Evolutionary conservation across 2,797 vertebrate genomes (phyloP).

Genomic region (Hippocampus kuda): DNA sequence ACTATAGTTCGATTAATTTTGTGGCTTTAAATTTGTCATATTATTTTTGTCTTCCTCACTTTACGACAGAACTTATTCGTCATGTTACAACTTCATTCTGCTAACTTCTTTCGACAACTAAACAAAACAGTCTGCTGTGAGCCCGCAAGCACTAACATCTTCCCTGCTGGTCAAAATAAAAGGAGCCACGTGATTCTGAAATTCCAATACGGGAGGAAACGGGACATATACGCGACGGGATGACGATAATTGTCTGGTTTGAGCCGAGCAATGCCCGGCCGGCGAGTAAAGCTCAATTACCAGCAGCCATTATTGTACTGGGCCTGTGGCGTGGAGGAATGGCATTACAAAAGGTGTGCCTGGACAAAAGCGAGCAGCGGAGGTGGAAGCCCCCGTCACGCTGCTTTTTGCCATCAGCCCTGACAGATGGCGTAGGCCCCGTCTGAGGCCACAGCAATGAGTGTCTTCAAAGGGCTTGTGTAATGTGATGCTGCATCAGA

Average conservation of each 20-base stretch:
- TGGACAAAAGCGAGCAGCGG: constrained; percentile 2
- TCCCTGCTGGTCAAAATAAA: background rate
- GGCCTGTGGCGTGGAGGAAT: background rate
- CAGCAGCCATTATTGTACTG: background rate
- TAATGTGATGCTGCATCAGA: constrained; percentile 49
- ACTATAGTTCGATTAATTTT: background rate
- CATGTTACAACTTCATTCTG: background rate
- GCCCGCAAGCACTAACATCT: constrained; percentile 39
- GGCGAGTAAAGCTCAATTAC: constrained; percentile 2
- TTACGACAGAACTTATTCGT: background rate
- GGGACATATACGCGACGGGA: background rate
- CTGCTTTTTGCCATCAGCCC: constrained; percentile 83
- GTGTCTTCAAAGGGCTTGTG: constrained; percentile 93
- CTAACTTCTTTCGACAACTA: constrained; percentile 4
- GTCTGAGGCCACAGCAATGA: constrained; percentile 71
- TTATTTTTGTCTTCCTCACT: background rate
- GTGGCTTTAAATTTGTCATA: background rate
- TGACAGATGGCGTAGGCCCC: constrained; percentile 68
- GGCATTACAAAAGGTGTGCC: constrained; percentile 6
- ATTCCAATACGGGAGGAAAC: background rate
- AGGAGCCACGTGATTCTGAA: background rate
- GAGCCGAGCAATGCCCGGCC: background rate
- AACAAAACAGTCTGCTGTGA: constrained; percentile 43
- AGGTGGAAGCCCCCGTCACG: constrained; percentile 67
- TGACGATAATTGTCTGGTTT: constrained; percentile 2